Conservation (phyloP, 2,797 vertebrate species). For the Tapirus indicus region DNA sequence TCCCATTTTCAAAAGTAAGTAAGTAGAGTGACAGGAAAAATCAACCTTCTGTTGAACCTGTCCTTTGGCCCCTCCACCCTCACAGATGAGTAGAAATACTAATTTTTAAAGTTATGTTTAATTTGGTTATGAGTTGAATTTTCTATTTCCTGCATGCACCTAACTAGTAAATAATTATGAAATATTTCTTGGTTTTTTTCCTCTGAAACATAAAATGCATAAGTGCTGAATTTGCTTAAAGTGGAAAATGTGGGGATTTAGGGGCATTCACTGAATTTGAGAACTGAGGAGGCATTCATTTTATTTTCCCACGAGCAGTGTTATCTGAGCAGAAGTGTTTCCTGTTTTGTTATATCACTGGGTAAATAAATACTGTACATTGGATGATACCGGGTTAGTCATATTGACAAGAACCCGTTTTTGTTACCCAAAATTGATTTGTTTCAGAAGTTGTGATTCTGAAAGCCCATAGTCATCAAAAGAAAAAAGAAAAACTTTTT, state of each 20-base stretch:
- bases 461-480: not conserved
- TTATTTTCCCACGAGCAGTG: not conserved
- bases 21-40: not conserved
- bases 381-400: not conserved
- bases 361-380: not conserved
- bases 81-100: not conserved
- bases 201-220: not conserved
- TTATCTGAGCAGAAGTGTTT: not conserved
- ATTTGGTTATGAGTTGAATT: not conserved
- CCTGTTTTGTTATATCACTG: not conserved
- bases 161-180: not conserved
- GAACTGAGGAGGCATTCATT: not conserved
- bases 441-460: conserved; percentile 10
- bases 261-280: not conserved
- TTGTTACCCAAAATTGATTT: not conserved
- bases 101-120: not conserved
- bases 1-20: not conserved
- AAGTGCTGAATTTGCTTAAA: not conserved
- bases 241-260: not conserved
- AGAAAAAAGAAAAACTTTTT: not conserved
- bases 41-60: not conserved
- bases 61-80: not conserved
- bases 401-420: not conserved
- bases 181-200: not conserved
- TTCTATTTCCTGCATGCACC: not conserved